These are phyloP conservation scores for Aplidium turbinatum DNA, from an alignment of 23 tunicate species.

Conservation along the genomic window DNA sequence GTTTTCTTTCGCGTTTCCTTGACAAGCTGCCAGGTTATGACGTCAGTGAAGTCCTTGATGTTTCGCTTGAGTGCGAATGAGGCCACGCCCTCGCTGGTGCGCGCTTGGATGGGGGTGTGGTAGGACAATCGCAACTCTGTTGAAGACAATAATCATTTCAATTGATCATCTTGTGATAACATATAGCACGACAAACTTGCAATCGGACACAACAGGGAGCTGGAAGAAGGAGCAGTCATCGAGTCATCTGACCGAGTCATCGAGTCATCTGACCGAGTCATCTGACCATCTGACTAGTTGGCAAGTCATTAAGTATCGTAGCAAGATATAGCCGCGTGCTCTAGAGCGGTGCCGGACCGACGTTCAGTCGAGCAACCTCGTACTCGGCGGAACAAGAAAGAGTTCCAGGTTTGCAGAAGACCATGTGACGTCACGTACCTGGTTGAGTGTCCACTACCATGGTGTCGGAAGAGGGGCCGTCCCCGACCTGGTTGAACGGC, in stretches of 20 bases:
- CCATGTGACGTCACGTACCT: constrained; percentile 40
- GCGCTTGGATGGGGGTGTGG: constrained; percentile 76
- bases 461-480: constrained; percentile 79
- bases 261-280: too few relatives aligned
- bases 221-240: too few relatives aligned
- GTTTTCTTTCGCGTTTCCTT: constrained; percentile 59
- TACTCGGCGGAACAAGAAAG: not conserved
- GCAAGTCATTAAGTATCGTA: too few relatives aligned
- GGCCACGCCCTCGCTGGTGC: constrained; percentile 78
- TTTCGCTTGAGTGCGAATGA: constrained; percentile 66
- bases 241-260: too few relatives aligned
- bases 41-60: constrained; percentile 80
- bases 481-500: constrained; percentile 77
- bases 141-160: too few relatives aligned
- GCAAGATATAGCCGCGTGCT: too few relatives aligned
- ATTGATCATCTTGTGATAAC: too few relatives aligned
- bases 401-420: too few relatives aligned
- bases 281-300: too few relatives aligned
- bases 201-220: too few relatives aligned
- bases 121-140: constrained; percentile 82
- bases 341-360: too few relatives aligned
- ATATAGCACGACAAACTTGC: too few relatives aligned
- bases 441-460: constrained; percentile 79
- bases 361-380: not conserved
- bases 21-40: constrained; percentile 59